Base-by-base conservation (phyloP, 2,797 vertebrate genomes). In the Siniperca scherzeri region DNA sequence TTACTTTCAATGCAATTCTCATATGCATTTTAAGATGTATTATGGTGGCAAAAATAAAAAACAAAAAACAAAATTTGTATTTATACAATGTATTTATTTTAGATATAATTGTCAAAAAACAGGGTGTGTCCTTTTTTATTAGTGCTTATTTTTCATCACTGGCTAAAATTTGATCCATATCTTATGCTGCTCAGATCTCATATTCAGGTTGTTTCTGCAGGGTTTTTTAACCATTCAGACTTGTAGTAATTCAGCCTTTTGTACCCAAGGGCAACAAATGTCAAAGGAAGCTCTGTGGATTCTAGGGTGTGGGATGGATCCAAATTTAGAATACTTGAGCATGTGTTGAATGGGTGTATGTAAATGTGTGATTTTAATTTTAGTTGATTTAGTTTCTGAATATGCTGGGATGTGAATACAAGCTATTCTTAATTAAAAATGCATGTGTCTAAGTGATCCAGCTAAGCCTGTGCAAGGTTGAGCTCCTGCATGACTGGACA, bases 401-500 rank as follows among this genome's bases (percentile, higher is more conserved):
- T 21, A 46, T 78, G 33, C 68, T 19, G 14, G 6, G 55, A 50
- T 69, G 66, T 60, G 27, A 70, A 38, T 0, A 21, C 9, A 73
- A 22, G 16, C 6, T 27, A 46, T 7, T 75, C 0, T 55, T 46
- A 27, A 69, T 59, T 33, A 22, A 42, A 83, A 66, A 36, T 55
- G 13, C 14, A 53, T 68, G 19, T 60, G n/a, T 52, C 22, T 17
- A 16, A 53, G 33, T 80, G 69, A 70, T 66, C 61, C 44, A 10
- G 66, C 33, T 25, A 13, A 25, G 56, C 5, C 17, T 10, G 19
- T 52, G 44, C 83, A 62, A 69, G 30, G 48, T 50, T 69, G 30
- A 70, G 14, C 17, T 77, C 38, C 50, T 62, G 74, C 70, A 76
- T 82, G 65, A 84, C 64, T 75, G 40, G 76, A 80, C 65, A 82